These are phyloP conservation scores for Orgyia antiqua DNA, from an alignment of 2,888 invertebrate genomes.

Conservation along the genomic window DNA sequence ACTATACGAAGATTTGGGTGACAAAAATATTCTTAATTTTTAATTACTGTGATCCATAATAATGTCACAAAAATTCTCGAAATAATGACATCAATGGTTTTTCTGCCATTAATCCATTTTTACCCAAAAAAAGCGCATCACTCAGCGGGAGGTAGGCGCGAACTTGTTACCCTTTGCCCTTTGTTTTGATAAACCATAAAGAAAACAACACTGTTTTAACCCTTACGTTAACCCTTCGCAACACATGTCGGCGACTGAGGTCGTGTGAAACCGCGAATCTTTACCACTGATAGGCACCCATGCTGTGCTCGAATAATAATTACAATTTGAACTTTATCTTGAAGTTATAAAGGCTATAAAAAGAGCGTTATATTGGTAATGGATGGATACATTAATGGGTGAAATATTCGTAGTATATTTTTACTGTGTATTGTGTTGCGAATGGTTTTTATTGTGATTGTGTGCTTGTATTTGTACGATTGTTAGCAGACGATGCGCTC, in stretches of 20 bases:
- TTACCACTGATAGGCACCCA: conserved; percentile 19
- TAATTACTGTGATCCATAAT: too few relatives aligned
- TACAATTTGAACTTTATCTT: conserved; percentile 14
- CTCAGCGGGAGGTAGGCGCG: conserved; percentile 61
- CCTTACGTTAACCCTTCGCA: conserved; percentile 58
- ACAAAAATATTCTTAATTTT: too few relatives aligned
- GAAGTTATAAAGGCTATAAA: conserved; percentile 11
- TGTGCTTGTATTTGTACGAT: conserved; percentile 49
- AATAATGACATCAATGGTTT: conserved; percentile 49
- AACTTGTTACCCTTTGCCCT: conserved; percentile 65
- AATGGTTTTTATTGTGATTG: conserved; percentile 58
- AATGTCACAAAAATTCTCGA: conserved; percentile 5
- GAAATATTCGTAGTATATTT: conserved; percentile 31
- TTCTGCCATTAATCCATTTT: conserved; percentile 42
- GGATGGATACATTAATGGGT: conserved; percentile 19
- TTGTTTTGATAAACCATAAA: conserved; percentile 53
- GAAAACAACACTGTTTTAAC: conserved; percentile 63
- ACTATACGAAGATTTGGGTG: too few relatives aligned
- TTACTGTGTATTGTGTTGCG: conserved; percentile 36
- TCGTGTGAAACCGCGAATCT: conserved; percentile 41
- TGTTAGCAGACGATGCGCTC: conserved; percentile 39
- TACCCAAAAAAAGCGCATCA: conserved; percentile 38
- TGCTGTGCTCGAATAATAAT: conserved; percentile 9
- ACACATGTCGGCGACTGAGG: conserved; percentile 52
- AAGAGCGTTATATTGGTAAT: conserved; percentile 5